A percentile compares a stretch with the other conserved stretches of the same genome.
Conservation (phyloP, 37 sponge, comb jelly and placozoan species). For the Amphimedon queenslandica region DNA sequence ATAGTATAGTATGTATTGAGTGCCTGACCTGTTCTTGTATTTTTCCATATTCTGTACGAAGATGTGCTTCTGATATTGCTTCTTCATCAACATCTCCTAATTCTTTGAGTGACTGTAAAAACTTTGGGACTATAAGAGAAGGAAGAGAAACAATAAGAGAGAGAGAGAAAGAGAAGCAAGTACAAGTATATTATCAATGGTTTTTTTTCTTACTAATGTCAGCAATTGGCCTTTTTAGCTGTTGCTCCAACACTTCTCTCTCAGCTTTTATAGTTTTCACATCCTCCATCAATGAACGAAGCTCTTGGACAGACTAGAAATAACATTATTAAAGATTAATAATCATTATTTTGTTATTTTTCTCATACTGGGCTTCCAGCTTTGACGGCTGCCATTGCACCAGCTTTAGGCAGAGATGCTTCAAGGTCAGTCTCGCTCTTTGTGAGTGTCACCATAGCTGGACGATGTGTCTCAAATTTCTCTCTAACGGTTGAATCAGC, state of each 20-base stretch:
- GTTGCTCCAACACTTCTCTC: conserved; percentile 67
- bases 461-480: conserved; percentile 68
- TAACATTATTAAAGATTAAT: not conserved
- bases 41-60: conserved; percentile 50
- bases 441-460: conserved; percentile 62
- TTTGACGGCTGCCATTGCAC: conserved; percentile 23
- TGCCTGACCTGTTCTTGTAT: conserved; percentile 63
- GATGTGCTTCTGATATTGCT: conserved; percentile 69
- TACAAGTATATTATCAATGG: too few species aligned
- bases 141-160: not conserved
- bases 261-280: conserved; percentile 77
- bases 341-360: not conserved
- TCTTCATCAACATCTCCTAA: conserved; percentile 79
- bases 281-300: conserved; percentile 83
- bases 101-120: conserved; percentile 69
- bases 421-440: conserved; percentile 44
- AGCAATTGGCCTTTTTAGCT: conserved; percentile 57
- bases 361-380: conserved; percentile 44
- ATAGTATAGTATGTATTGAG: not conserved
- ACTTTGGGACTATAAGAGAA: conserved; percentile 58
- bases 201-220: conserved; percentile 59
- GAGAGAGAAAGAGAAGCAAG: too few species aligned
- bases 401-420: conserved; percentile 49
- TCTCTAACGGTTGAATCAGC: conserved; percentile 81
- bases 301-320: conserved; percentile 59